These are phyloP conservation scores for Anastrepha obliqua DNA, from an alignment of 1,140 invertebrate species.

Conservation along the genomic window DNA sequence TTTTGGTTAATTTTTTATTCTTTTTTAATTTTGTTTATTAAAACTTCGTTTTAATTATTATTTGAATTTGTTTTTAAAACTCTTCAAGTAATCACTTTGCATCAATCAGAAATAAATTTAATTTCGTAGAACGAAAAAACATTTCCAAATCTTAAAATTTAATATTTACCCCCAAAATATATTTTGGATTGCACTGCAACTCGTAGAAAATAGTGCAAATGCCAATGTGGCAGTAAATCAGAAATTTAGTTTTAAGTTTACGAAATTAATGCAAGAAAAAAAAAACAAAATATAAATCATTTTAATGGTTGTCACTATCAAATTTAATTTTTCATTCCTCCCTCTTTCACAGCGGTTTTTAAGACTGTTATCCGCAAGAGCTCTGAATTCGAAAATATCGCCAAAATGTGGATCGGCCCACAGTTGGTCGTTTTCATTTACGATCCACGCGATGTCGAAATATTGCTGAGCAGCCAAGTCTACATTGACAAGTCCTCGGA, in stretches of 20 bases:
- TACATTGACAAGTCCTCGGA: conserved; percentile 84
- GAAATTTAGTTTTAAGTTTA: background rate
- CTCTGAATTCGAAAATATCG: conserved; percentile 77
- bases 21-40: too few relatives aligned
- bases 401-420: conserved; percentile 84
- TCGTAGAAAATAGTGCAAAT: too few relatives aligned
- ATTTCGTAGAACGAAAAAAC: too few relatives aligned
- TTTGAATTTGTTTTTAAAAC: too few relatives aligned
- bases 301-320: background rate
- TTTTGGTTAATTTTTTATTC: too few relatives aligned
- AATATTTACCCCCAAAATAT: too few relatives aligned
- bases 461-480: conserved; percentile 84
- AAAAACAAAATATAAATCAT: background rate
- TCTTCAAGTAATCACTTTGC: too few relatives aligned
- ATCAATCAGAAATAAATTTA: too few relatives aligned
- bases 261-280: background rate
- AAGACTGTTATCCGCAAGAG: conserved; percentile 78
- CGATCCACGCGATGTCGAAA: conserved; percentile 84
- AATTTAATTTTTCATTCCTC: background rate
- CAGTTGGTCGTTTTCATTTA: conserved; percentile 82
- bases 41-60: too few relatives aligned
- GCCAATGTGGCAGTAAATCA: background rate
- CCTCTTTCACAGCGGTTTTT: conserved; percentile 79
- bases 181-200: too few relatives aligned
- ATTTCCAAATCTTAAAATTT: too few relatives aligned